Evolutionary conservation across 2,113 vertebrate genomes (phyloP).

Genomic region (Nothobranchius kuhntae): DNA sequence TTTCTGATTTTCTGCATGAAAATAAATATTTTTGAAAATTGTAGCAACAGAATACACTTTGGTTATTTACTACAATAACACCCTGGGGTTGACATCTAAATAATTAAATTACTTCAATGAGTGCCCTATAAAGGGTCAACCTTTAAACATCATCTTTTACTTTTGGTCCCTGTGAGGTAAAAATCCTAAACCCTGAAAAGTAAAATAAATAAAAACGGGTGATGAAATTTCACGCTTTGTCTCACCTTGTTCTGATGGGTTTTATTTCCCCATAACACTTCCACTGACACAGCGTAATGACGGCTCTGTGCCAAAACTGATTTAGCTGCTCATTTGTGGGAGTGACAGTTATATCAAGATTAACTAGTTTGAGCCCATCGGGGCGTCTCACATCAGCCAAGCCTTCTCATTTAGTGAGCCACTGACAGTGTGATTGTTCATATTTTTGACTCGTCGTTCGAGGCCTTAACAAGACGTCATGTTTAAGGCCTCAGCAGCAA

Average conservation of each 20-base stretch:
- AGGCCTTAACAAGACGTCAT: constrained; percentile 11
- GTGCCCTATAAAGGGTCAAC: too few relatives aligned
- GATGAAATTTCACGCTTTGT: constrained; percentile 61
- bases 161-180: neutral
- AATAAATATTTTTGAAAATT: too few relatives aligned
- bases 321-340: constrained; percentile 77
- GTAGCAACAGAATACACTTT: too few relatives aligned
- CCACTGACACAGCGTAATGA: constrained; percentile 64
- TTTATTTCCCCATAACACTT: constrained; percentile 66
- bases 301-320: constrained; percentile 74
- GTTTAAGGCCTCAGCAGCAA: constrained; percentile 3
- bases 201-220: constrained; percentile 14
- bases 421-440: constrained; percentile 31
- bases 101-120: too few relatives aligned
- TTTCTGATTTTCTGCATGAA: too few relatives aligned
- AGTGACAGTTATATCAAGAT: constrained; percentile 80
- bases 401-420: constrained; percentile 61
- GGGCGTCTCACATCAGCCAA: constrained; percentile 56
- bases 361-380: constrained; percentile 65
- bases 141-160: constrained; percentile 4
- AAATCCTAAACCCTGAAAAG: constrained; percentile 4
- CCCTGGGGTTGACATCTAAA: too few relatives aligned
- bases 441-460: neutral
- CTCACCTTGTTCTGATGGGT: constrained; percentile 60
- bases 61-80: too few relatives aligned